phyloP scores from a whole-genome alignment of 2,113 vertebrate species.

The Uropsilus gracilis region DNA sequence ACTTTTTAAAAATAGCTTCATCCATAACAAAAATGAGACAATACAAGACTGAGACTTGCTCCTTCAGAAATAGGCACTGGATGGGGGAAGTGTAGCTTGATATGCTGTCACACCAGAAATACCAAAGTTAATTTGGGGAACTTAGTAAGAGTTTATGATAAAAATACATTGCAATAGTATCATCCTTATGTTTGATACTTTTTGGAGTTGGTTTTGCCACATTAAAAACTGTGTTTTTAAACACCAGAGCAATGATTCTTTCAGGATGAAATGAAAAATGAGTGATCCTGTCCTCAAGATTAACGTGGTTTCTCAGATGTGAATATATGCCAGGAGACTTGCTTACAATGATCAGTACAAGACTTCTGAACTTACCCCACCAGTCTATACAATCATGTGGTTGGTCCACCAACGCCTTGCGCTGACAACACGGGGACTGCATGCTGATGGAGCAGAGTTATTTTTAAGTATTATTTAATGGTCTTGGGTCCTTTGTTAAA shows the following conservation, averaged over 20 bases:
- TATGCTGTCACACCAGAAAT: conserved; percentile 61
- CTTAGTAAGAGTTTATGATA: conserved; percentile 29
- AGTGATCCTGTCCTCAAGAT: background rate
- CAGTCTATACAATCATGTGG: conserved; percentile 50
- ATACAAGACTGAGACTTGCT: background rate
- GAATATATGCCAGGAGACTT: background rate
- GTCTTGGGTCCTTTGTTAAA: conserved; percentile 29
- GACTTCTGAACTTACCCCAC: background rate
- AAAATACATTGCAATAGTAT: conserved; percentile 20
- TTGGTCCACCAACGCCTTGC: background rate
- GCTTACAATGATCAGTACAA: background rate
- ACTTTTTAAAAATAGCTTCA: conserved; percentile 37
- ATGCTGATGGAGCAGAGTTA: conserved; percentile 68
- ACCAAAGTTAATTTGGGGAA: conserved; percentile 64
- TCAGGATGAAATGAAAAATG: background rate
- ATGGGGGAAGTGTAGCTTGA: background rate
- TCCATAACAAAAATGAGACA: conserved; percentile 18
- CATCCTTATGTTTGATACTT: conserved; percentile 28
- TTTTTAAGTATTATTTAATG: conserved; percentile 77
- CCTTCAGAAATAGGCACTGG: background rate
- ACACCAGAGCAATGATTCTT: background rate
- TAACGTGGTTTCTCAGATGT: background rate
- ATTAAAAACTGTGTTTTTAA: conserved; percentile 27
- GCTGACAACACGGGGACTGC: background rate
- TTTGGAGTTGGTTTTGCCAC: conserved; percentile 3